phyloP scores from a whole-genome alignment of 2,113 vertebrate genomes.

The Anolis carolinensis region DNA sequence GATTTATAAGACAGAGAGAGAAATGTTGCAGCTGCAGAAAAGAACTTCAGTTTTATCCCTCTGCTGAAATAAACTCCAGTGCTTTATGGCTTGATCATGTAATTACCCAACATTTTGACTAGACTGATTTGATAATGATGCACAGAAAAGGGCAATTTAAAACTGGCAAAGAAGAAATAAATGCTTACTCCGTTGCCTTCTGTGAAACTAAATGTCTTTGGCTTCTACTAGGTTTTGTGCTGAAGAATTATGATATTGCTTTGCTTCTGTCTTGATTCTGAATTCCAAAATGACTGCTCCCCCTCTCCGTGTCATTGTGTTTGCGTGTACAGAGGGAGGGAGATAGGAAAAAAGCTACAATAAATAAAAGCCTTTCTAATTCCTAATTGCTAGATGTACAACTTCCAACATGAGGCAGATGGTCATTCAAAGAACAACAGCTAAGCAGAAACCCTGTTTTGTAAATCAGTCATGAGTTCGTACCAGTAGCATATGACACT shows the following conservation, averaged over 20 bases:
- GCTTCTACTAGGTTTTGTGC: slow-evolving; percentile 56
- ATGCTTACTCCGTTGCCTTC: slow-evolving; percentile 65
- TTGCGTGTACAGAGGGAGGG: neutral
- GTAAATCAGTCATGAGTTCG: neutral
- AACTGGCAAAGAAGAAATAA: slow-evolving; percentile 61
- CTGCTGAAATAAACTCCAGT: slow-evolving; percentile 49
- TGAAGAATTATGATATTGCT: slow-evolving; percentile 54
- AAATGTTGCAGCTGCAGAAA: slow-evolving; percentile 9
- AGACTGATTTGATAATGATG: slow-evolving; percentile 72
- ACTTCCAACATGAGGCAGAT: slow-evolving; percentile 9
- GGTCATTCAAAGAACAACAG: slow-evolving; percentile 1
- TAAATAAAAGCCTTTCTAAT: slow-evolving; percentile 43
- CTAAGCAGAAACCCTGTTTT: neutral
- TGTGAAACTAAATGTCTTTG: slow-evolving; percentile 63
- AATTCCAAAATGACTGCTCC: slow-evolving; percentile 36
- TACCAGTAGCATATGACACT: neutral
- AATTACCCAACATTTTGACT: slow-evolving; percentile 71
- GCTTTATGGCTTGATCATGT: slow-evolving; percentile 64
- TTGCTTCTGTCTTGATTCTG: slow-evolving; percentile 55
- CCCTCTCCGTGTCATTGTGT: slow-evolving; percentile 20
- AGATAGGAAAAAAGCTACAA: neutral
- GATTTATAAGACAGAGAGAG: neutral
- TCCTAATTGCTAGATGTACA: slow-evolving; percentile 21
- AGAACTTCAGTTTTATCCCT: slow-evolving; percentile 29
- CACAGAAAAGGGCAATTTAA: slow-evolving; percentile 71